A percentile compares a stretch with the other conserved stretches of the same genome.
phyloP scores from a whole-genome alignment of 2,797 vertebrate genomes.

The Petrocephalus sullivani region DNA sequence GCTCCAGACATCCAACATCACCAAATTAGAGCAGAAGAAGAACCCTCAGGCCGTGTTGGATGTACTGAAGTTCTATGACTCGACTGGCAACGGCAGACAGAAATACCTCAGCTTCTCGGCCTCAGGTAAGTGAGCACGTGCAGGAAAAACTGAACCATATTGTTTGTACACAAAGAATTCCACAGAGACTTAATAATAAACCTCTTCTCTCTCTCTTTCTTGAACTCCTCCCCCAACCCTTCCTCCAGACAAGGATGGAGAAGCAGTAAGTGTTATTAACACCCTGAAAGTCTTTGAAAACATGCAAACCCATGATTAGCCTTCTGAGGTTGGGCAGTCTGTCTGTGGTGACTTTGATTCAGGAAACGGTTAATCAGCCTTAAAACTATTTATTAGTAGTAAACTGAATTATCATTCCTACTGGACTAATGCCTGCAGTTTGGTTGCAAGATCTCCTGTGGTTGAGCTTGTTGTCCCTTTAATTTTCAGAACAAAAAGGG shows the following conservation, averaged over 20 bases:
- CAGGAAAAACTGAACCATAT: background rate
- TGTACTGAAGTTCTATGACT: slow-evolving; percentile 95
- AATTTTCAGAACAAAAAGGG: slow-evolving; percentile 74
- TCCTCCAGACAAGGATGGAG: slow-evolving; percentile 62
- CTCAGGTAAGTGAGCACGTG: slow-evolving; percentile 65
- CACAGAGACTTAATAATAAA: background rate
- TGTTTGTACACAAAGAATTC: background rate
- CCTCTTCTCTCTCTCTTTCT: background rate
- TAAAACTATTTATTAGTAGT: background rate
- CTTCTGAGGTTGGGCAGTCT: background rate
- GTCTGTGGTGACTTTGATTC: background rate
- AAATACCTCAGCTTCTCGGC: slow-evolving; percentile 94
- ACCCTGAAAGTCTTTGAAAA: background rate
- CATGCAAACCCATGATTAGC: background rate
- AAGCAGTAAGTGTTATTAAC: slow-evolving; percentile 46
- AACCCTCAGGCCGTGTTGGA: slow-evolving; percentile 96
- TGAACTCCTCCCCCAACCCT: slow-evolving; percentile 20
- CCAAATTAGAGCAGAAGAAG: slow-evolving; percentile 95
- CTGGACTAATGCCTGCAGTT: background rate
- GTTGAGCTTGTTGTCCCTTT: slow-evolving; percentile 8
- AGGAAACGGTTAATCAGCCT: background rate
- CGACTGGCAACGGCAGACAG: slow-evolving; percentile 83
- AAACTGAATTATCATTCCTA: background rate
- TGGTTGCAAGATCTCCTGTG: background rate
- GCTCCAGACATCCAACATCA: slow-evolving; percentile 96